Percentiles rank a stretch among this genome's conserved stretches.
phyloP scores from a whole-genome alignment of 2,113 vertebrate genomes.

The Elgaria multicarinata region DNA sequence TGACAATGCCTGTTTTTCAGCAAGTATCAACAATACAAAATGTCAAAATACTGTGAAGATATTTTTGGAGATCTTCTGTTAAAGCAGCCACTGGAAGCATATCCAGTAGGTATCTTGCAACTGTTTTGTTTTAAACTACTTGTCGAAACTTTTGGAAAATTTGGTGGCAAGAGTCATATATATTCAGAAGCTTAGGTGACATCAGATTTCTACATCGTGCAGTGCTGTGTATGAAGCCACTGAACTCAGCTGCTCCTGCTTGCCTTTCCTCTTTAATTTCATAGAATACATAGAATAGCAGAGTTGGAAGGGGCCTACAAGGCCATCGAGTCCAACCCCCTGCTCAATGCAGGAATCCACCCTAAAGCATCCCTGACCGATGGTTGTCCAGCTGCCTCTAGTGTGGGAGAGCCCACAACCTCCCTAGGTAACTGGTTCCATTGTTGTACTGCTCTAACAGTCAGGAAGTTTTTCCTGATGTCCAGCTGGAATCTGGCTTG shows the following conservation, averaged over 20 bases:
- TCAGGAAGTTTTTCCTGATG: no score
- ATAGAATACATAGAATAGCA: no score
- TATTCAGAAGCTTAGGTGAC: slow-evolving; percentile 16
- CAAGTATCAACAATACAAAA: slow-evolving; percentile 99
- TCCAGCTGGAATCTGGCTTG: no score
- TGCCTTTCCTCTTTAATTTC: neutral
- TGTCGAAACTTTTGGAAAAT: slow-evolving; percentile 58
- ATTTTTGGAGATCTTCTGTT: slow-evolving; percentile 95
- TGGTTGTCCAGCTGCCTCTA: no score
- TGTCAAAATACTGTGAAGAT: slow-evolving; percentile 99
- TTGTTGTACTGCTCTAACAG: no score
- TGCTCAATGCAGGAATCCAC: no score
- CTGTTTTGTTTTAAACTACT: slow-evolving; percentile 39
- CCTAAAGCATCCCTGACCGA: no score
- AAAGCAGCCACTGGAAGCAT: slow-evolving; percentile 90
- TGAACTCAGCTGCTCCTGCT: neutral
- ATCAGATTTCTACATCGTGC: neutral
- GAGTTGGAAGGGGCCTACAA: no score
- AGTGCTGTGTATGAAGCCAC: neutral
- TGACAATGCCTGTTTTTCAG: slow-evolving; percentile 76
- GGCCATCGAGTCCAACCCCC: no score
- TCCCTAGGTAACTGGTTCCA: no score
- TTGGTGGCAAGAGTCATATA: slow-evolving; percentile 48
- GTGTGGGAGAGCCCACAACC: no score
- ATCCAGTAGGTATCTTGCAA: slow-evolving; percentile 82